Percentiles rank a stretch among this genome's conserved stretches.
phyloP scores from a whole-genome alignment of 2,888 invertebrate genomes.

The Galerucella calmariensis region DNA sequence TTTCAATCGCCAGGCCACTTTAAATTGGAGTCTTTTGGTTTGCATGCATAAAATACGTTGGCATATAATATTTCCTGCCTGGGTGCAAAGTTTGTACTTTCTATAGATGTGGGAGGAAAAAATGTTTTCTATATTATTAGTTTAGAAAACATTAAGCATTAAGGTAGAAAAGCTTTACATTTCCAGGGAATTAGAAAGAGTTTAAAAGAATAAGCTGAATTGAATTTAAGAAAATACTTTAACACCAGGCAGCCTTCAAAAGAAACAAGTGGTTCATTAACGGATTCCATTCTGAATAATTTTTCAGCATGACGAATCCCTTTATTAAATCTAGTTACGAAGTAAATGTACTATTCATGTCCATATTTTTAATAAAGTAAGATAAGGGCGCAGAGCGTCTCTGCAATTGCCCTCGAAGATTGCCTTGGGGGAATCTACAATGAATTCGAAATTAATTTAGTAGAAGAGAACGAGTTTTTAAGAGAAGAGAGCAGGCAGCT shows the following conservation, averaged over 20 bases:
- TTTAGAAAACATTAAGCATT: background rate
- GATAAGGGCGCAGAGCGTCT: slow-evolving; percentile 19
- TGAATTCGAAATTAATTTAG: slow-evolving; percentile 61
- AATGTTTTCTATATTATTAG: background rate
- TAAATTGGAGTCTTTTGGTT: no score
- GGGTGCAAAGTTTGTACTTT: no score
- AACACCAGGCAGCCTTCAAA: slow-evolving; percentile 23
- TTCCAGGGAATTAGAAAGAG: slow-evolving; percentile 25
- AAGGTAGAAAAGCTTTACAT: slow-evolving; percentile 13
- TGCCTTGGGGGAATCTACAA: slow-evolving; percentile 52
- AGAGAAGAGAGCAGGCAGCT: slow-evolving; percentile 46
- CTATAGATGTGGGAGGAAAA: no score
- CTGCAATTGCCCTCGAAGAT: slow-evolving; percentile 45
- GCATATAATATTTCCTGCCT: no score
- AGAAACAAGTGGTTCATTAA: slow-evolving; percentile 35
- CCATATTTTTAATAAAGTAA: slow-evolving; percentile 53
- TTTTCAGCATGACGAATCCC: slow-evolving; percentile 33
- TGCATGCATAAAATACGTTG: no score
- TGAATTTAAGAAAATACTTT: slow-evolving; percentile 24
- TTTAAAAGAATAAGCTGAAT: slow-evolving; percentile 16
- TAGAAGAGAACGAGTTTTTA: slow-evolving; percentile 58
- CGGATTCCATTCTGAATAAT: slow-evolving; percentile 29
- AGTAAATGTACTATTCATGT: slow-evolving; percentile 42
- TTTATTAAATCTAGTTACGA: slow-evolving; percentile 33
- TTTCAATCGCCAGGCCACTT: no score